Evolutionary conservation across 30 jellyfish, hydroid and myxozoan species (phyloP).

Genomic region (Catostylus mosaicus): DNA sequence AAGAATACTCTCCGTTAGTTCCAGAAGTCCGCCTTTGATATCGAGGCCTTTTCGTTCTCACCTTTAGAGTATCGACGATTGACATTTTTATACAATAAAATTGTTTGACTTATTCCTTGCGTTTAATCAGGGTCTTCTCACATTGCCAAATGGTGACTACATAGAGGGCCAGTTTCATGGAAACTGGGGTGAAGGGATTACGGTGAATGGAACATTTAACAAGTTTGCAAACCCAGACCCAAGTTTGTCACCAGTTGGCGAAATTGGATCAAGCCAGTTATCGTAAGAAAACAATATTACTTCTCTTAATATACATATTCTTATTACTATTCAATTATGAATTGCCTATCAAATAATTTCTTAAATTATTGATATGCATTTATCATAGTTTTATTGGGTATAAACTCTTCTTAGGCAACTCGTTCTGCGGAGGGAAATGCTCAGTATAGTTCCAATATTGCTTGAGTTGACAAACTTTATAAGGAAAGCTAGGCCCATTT

Average conservation of each 20-base stretch:
- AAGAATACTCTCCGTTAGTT: not conserved
- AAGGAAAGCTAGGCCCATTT: too few species aligned
- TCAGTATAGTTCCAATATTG: not conserved
- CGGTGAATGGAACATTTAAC: slow-evolving; percentile 79
- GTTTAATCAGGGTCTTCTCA: slow-evolving; percentile 75
- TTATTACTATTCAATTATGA: not conserved
- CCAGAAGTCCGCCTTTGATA: not conserved
- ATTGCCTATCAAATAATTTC: not conserved
- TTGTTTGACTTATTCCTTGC: too few species aligned
- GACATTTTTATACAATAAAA: too few species aligned
- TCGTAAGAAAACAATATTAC: slow-evolving; percentile 20
- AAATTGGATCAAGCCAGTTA: slow-evolving; percentile 56
- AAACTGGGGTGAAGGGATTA: slow-evolving; percentile 94
- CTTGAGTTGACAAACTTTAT: not conserved
- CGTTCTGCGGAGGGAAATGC: not conserved
- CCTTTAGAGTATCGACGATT: too few species aligned
- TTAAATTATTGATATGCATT: not conserved
- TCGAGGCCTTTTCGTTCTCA: not conserved
- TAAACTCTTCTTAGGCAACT: not conserved
- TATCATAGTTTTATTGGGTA: not conserved
- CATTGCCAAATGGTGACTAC: slow-evolving; percentile 93
- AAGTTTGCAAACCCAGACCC: slow-evolving; percentile 87
- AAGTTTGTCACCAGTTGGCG: slow-evolving; percentile 45
- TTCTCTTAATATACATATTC: not conserved
- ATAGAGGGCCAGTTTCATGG: slow-evolving; percentile 90